Percentiles rank a stretch among this genome's conserved stretches.
Conservation (phyloP, 2,888 invertebrate species). For the Furcula furcula region DNA sequence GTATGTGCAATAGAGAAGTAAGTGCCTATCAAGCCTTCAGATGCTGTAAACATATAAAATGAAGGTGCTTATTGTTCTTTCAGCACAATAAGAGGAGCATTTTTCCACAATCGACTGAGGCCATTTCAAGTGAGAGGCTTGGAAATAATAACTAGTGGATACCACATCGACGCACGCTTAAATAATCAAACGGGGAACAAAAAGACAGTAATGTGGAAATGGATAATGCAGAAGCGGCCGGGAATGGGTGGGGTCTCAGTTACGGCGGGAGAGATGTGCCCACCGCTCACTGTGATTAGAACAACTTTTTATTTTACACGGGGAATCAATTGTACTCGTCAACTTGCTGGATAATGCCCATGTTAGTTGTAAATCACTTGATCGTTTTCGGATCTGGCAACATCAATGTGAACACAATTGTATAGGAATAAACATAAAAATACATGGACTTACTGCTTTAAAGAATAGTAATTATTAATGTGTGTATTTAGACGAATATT, state of each 20-base stretch:
- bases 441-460: too few relatives aligned
- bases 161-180: conserved; percentile 80
- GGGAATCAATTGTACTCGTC: too few relatives aligned
- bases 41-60: conserved; percentile 77
- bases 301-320: conserved; percentile 1
- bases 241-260: conserved; percentile 28
- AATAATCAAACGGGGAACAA: conserved; percentile 79
- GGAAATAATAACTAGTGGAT: conserved; percentile 74
- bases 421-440: too few relatives aligned
- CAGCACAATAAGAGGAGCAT: conserved; percentile 77
- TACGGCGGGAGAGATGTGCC: conserved; percentile 24
- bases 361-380: too few relatives aligned
- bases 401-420: too few relatives aligned
- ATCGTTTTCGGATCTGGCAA: too few relatives aligned
- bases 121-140: conserved; percentile 74
- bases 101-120: conserved; percentile 78
- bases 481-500: too few relatives aligned
- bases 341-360: too few relatives aligned
- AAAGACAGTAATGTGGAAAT: conserved; percentile 79
- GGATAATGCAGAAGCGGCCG: conserved; percentile 62
- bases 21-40: conserved; percentile 73
- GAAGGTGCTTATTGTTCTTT: conserved; percentile 77
- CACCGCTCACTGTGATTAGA: background rate
- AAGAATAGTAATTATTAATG: too few relatives aligned
- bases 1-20: conserved; percentile 62